Base-by-base conservation (phyloP, 2,113 vertebrate species). In the Condylura cristata region DNA sequence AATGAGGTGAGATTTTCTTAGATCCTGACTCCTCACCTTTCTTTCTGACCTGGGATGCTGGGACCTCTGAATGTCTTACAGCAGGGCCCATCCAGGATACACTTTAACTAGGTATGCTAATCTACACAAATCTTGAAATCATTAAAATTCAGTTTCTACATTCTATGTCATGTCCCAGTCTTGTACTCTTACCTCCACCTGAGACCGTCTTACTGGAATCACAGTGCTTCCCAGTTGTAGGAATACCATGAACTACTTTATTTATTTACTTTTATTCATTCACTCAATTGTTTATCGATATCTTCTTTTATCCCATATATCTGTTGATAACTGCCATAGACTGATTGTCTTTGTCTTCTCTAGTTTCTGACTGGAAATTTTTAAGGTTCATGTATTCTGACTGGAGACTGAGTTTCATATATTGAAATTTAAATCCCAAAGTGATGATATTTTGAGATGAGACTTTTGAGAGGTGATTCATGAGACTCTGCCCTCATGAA, bases 41-140 rank as follows among this genome's bases (percentile, higher is more conserved):
- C 8, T 56, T 51, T 51, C 56, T 83, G 76, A 83, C 56, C n/a
- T 63, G 74, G 22, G 3, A 16, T 63, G 30, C 60, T 51, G 58
- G 81, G 30, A 61, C 81, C 58, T 61, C 44, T 53, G 76, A 76
- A 87, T 76, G 81, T 56, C 53, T 81, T 56, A 32, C 80, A 61
- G 46, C 60, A 32, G 78, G 65, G 83, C 37, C 48, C 83, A 84
- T 91, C 90, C 82, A 88, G 78, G 41, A 44, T 44, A 65, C 51
- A 61, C 48, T 81, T 90, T 76, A 20, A 82, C 65, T 39, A 93
- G 72, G 63, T 58, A 87, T 91, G 90, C 28, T 85, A 78, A 95
- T 90, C 95, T 88, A 48, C 18, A 82, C 24, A 82, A 53, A 92
- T 95, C 85, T 96, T 97, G 96, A 95, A 95, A 78, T 93, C 48